These are phyloP conservation scores for Hormaphis cornu DNA, from an alignment of 1,140 invertebrate species.

Conservation along the genomic window DNA sequence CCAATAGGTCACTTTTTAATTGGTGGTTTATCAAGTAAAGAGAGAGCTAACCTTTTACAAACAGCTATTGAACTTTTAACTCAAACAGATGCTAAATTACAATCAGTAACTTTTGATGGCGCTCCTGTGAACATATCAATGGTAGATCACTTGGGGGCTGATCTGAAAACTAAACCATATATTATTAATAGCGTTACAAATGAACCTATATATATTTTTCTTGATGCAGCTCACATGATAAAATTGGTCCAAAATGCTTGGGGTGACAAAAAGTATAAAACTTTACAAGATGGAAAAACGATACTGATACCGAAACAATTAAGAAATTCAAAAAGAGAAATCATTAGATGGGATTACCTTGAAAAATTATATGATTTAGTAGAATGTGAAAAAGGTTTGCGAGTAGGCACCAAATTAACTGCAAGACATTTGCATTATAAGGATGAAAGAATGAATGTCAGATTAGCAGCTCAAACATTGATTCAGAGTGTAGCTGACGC, in stretches of 20 bases:
- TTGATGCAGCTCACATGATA: not conserved
- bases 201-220: not conserved
- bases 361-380: not conserved
- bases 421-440: not conserved
- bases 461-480: not conserved
- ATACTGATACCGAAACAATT: not conserved
- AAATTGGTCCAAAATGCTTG: not conserved
- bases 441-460: not conserved
- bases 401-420: not conserved
- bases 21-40: not conserved
- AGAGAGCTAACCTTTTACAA: constrained; percentile 33
- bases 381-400: not conserved
- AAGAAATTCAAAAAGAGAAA: not conserved
- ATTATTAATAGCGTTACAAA: not conserved
- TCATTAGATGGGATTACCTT: not conserved
- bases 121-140: constrained; percentile 36
- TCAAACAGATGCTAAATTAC: constrained; percentile 35
- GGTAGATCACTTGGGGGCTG: constrained; percentile 33
- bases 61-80: constrained; percentile 35
- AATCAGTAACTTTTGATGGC: constrained; percentile 40
- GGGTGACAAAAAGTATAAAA: not conserved
- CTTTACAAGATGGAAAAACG: not conserved
- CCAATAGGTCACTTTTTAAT: constrained; percentile 1
- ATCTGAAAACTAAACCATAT: not conserved
- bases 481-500: constrained; percentile 1